These are phyloP conservation scores for Cyprinodon brontotheroides DNA, from an alignment of 2,113 vertebrate species.

Conservation along the genomic window DNA sequence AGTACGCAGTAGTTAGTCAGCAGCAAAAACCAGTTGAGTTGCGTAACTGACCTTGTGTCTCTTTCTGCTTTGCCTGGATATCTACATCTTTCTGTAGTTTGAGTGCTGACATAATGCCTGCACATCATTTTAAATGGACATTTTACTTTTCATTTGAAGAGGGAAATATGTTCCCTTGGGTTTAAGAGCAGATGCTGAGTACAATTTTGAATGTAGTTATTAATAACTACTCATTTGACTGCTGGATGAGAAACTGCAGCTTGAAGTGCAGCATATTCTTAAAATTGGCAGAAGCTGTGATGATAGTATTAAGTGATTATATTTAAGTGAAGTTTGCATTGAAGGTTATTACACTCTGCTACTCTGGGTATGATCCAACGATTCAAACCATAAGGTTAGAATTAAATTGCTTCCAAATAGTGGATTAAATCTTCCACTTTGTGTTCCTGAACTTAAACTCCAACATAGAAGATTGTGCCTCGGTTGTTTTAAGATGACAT, in stretches of 20 bases:
- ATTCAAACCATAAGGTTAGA: not conserved
- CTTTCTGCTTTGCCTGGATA: slow-evolving; percentile 15
- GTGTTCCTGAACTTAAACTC: slow-evolving; percentile 7
- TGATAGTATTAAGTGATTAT: not conserved
- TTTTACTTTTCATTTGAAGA: slow-evolving; percentile 23
- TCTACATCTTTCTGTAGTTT: slow-evolving; percentile 21
- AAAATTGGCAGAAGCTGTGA: not conserved
- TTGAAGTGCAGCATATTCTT: not conserved
- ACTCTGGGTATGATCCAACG: not conserved
- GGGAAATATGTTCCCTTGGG: not conserved
- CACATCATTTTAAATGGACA: slow-evolving; percentile 31
- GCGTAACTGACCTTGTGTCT: slow-evolving; percentile 86
- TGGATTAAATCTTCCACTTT: slow-evolving; percentile 1
- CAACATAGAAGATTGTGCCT: slow-evolving; percentile 6
- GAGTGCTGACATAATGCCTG: slow-evolving; percentile 11
- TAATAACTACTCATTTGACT: not conserved
- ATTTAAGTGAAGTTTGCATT: not conserved
- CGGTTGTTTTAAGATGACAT: slow-evolving; percentile 51
- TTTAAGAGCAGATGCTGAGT: not conserved
- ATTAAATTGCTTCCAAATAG: not conserved
- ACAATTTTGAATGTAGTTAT: not conserved
- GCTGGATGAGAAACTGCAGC: not conserved
- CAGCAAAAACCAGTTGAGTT: slow-evolving; percentile 85
- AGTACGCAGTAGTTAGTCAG: slow-evolving; percentile 85
- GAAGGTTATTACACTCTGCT: not conserved